phyloP scores from a whole-genome alignment of 2,113 vertebrate species.

The Campylorhamphus procurvoides region DNA sequence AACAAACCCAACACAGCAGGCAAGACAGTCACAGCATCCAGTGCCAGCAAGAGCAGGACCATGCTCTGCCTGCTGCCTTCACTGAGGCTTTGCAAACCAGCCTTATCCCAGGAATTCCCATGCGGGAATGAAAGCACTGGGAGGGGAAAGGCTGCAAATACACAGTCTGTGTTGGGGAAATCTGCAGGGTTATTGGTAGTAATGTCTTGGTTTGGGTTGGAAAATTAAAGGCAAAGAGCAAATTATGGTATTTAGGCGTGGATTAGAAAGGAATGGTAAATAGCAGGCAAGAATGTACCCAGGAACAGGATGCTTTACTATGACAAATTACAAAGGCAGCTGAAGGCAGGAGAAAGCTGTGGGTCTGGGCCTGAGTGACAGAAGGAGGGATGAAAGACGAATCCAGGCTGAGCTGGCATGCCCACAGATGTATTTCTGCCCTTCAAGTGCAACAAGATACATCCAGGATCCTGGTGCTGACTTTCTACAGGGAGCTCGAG shows the following conservation, averaged over 20 bases:
- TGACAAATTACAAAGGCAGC: neutral
- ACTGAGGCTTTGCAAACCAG: neutral
- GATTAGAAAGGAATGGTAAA: slow-evolving; percentile 19
- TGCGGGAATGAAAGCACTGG: neutral
- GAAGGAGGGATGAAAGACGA: neutral
- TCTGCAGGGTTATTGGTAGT: neutral
- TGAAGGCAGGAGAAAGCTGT: neutral
- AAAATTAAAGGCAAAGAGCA: slow-evolving; percentile 35
- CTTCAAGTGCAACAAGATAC: neutral
- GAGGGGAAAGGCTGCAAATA: neutral
- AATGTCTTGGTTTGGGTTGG: neutral
- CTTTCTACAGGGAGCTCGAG: neutral
- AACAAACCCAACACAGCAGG: neutral
- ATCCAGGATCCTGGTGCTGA: neutral
- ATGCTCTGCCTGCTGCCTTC: neutral
- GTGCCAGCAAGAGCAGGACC: neutral
- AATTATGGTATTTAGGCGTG: neutral
- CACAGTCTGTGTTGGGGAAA: neutral
- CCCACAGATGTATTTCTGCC: neutral
- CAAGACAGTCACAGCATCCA: neutral
- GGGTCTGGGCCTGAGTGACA: neutral
- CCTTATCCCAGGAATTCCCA: neutral
- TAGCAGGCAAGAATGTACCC: neutral
- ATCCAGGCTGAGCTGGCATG: neutral
- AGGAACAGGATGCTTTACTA: neutral